Conservation (phyloP, 2,797 vertebrate genomes). For the Benthosema pterotum region DNA sequence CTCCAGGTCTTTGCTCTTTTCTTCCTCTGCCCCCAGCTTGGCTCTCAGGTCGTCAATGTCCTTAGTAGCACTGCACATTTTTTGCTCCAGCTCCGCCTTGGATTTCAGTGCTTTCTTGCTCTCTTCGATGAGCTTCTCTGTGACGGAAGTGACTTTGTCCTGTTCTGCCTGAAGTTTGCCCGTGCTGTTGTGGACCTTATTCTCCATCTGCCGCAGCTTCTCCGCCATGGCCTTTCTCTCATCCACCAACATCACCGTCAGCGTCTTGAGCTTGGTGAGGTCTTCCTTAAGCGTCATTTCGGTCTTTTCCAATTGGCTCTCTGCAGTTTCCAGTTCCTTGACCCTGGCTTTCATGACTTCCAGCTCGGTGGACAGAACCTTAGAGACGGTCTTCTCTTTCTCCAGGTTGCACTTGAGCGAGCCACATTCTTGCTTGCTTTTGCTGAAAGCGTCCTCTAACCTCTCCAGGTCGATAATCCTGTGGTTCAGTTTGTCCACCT, state of each 20-base stretch:
- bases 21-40: slow-evolving; percentile 89
- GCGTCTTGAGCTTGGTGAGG: slow-evolving; percentile 93
- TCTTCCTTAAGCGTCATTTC: slow-evolving; percentile 93
- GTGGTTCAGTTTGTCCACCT: slow-evolving; percentile 92
- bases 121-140: slow-evolving; percentile 95
- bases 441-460: slow-evolving; percentile 92
- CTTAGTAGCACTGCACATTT: slow-evolving; percentile 86
- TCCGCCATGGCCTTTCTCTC: slow-evolving; percentile 93
- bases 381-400: slow-evolving; percentile 90
- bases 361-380: slow-evolving; percentile 88
- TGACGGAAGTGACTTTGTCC: slow-evolving; percentile 91
- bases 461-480: slow-evolving; percentile 95
- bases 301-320: slow-evolving; percentile 89
- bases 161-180: slow-evolving; percentile 92
- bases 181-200: slow-evolving; percentile 88
- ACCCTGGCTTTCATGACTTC: slow-evolving; percentile 89
- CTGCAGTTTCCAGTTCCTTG: slow-evolving; percentile 88
- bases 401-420: slow-evolving; percentile 91
- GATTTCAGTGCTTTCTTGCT: slow-evolving; percentile 92
- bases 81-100: slow-evolving; percentile 94
- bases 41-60: slow-evolving; percentile 91
- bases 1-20: slow-evolving; percentile 89
- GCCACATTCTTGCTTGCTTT: slow-evolving; percentile 93
- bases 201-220: slow-evolving; percentile 94
- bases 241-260: slow-evolving; percentile 95